Conservation (phyloP, 2,888 invertebrate species). For the Acleris laterana region DNA sequence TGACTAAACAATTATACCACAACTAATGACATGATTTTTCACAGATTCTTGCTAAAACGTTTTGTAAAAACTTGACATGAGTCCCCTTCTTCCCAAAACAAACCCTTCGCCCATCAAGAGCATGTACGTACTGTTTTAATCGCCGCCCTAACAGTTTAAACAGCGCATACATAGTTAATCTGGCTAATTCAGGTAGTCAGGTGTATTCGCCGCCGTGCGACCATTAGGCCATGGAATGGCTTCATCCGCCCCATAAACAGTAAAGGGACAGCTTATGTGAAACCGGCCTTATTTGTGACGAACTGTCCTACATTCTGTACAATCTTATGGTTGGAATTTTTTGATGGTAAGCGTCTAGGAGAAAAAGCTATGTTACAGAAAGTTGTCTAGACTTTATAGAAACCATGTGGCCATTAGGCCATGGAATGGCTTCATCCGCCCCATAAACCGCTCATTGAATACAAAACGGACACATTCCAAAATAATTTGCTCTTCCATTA, state of each 20-base stretch:
- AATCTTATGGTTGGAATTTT: background rate
- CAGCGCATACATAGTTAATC: constrained; percentile 55
- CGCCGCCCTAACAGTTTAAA: constrained; percentile 14
- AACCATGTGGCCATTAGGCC: constrained; percentile 50
- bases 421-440: constrained; percentile 48
- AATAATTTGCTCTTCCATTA: no score
- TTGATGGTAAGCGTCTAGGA: no score
- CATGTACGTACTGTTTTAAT: constrained; percentile 2
- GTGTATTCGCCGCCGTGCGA: constrained; percentile 55
- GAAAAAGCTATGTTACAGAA: no score
- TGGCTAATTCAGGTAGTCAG: constrained; percentile 56
- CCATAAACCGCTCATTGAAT: no score
- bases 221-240: constrained; percentile 51
- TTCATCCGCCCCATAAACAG: constrained; percentile 43
- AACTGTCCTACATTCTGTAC: background rate
- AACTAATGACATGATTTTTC: no score
- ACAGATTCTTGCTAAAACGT: no score
- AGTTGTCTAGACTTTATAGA: no score
- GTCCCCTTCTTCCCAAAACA: background rate
- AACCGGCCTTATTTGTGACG: constrained; percentile 22
- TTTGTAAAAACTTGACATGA: no score
- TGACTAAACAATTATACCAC: no score
- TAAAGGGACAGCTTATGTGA: constrained; percentile 18
- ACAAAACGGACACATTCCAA: no score
- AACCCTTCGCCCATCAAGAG: constrained; percentile 4